A percentile compares a stretch with the other conserved stretches of the same genome.
These are phyloP conservation scores for Urosaurus nigricauda DNA, from an alignment of 2,797 vertebrate species.

Conservation along the genomic window DNA sequence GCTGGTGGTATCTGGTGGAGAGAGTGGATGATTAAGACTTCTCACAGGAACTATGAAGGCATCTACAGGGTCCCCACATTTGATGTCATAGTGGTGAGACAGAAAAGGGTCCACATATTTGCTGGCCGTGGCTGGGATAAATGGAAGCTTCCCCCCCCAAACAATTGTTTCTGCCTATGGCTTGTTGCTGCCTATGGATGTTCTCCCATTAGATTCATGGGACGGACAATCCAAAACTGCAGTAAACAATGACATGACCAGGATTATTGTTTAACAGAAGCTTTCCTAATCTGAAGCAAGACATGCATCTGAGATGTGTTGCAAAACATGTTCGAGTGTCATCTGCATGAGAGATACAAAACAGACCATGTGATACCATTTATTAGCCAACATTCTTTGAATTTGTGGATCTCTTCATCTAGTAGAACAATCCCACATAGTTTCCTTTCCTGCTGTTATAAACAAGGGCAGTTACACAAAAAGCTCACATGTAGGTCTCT, in stretches of 20 bases:
- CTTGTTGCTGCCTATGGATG: neutral
- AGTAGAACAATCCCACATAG: neutral
- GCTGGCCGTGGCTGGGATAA: too few species aligned
- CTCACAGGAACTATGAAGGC: too few species aligned
- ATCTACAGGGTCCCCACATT: too few species aligned
- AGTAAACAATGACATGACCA: neutral
- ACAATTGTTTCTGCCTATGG: too few species aligned
- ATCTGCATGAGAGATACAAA: neutral
- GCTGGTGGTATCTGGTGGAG: too few species aligned
- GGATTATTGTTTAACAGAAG: too few species aligned
- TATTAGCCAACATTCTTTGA: neutral
- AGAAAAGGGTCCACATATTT: too few species aligned
- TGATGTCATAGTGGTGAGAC: too few species aligned
- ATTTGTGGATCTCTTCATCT: neutral
- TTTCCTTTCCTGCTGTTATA: conserved; percentile 28
- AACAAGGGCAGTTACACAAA: conserved; percentile 20
- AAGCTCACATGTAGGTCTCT: neutral
- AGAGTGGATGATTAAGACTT: too few species aligned
- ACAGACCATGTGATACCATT: neutral
- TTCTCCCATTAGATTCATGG: neutral
- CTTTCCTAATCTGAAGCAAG: neutral
- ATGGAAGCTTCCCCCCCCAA: too few species aligned
- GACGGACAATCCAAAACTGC: neutral
- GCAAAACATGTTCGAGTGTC: neutral
- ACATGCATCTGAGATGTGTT: neutral